Evolutionary conservation across 2,888 invertebrate species (phyloP).

Genomic region (Tuberolachnus salignus): DNA sequence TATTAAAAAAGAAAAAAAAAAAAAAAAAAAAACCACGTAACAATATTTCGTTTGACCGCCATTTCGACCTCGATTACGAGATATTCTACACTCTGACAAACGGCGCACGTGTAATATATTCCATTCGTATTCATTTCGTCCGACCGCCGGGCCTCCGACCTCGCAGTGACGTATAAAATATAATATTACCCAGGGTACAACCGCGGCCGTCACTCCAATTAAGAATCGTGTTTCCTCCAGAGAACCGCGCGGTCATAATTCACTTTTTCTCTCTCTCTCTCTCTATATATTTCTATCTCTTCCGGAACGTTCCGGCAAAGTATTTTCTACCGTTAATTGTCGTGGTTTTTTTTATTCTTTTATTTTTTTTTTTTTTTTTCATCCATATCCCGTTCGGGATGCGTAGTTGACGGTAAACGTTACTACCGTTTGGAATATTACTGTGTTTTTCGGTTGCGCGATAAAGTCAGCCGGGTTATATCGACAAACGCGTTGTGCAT

Average conservation of each 20-base stretch:
- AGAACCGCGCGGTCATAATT: slow-evolving; percentile 9
- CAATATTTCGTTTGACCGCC: too few relatives aligned
- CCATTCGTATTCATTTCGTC: too few relatives aligned
- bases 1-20: too few relatives aligned
- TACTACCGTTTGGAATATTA: background rate
- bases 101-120: too few relatives aligned
- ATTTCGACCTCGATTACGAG: too few relatives aligned
- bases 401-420: background rate
- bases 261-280: background rate
- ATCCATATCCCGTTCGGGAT: background rate
- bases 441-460: background rate
- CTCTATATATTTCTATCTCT: background rate
- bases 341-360: background rate
- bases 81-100: too few relatives aligned
- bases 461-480: background rate
- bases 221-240: background rate
- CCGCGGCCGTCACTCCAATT: slow-evolving; percentile 36
- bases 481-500: background rate
- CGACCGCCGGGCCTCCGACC: too few relatives aligned
- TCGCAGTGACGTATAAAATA: too few relatives aligned
- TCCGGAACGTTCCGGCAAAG: background rate
- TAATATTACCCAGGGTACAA: too few relatives aligned
- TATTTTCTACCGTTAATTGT: slow-evolving; percentile 23
- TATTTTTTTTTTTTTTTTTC: too few relatives aligned
- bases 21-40: too few relatives aligned